Evolutionary conservation across 2,113 vertebrate genomes (phyloP), one percentile per base, ranked within the genome.

Genomic region (Oxyruncus cristatus): DNA sequence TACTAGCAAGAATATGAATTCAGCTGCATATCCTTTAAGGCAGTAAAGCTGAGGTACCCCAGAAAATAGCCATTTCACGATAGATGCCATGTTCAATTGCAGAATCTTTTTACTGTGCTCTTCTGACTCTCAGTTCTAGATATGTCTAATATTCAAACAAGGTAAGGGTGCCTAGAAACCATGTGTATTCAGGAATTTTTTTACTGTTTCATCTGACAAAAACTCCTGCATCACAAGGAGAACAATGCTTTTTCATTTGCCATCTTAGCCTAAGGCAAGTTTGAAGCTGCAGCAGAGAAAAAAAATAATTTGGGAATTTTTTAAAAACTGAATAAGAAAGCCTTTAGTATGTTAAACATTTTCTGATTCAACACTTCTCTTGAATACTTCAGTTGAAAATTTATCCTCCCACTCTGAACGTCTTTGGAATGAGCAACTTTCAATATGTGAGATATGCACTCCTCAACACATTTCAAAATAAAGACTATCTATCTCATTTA

Each of bases 341-440:
- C 0, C 47, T 63, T 67, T 79, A 72, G 5, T 33, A 44, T 53
- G 14, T 37, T 32, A 83, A 72, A 58, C 2, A 46, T 73, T 88
- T 85, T 88, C 22, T 70, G 70, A 53, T 83, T 88, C 32, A 70
- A 74, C 14, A 26, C 8, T 76, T 81, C 33, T 89, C 32, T 74
- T 56, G 24, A 33, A 37, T 53, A 52, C 8, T 76, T 92, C 58
- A 73, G 17, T 62, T 9, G 32, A 88, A 93, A 79, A 85, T 73
- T n/a, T 68, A 32, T 58, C 2, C 1, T 37, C 6, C 21, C 19
- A 4, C 30, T 20, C 8, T 0, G 0, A 86, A 73, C 7, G 5
- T 75, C 21, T 47, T 65, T 33, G 12, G 44, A 27, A 49, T 56
- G 24, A 15, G 27, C 22, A 65, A 65, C 3, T 41, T 68, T 41